phyloP scores from a whole-genome alignment of 2,888 invertebrate genomes.

The Ceratothoa steindachneri region DNA sequence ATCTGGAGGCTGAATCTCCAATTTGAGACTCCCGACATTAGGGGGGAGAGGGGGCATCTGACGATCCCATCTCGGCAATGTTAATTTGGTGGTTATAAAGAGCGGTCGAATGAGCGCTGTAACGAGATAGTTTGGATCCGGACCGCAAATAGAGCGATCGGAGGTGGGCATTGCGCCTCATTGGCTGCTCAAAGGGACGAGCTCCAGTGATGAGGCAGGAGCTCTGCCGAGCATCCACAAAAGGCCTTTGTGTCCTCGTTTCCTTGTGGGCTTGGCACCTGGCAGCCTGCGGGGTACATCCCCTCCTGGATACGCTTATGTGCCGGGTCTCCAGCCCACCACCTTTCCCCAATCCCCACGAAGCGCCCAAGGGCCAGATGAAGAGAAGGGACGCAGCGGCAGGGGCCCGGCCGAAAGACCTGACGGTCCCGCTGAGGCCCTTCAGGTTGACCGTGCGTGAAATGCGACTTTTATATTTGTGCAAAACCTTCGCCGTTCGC shows the following conservation, averaged over 20 bases:
- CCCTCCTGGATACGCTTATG: not conserved
- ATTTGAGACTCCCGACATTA: too few relatives aligned
- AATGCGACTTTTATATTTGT: constrained; percentile 12
- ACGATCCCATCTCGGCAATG: not conserved
- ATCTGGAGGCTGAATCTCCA: too few relatives aligned
- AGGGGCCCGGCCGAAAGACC: not conserved
- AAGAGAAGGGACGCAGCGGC: not conserved
- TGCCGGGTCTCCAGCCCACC: too few relatives aligned
- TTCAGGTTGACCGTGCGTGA: not conserved
- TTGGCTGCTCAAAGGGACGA: constrained; percentile 5
- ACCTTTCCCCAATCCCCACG: too few relatives aligned
- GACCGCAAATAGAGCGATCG: not conserved
- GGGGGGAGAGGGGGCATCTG: too few relatives aligned
- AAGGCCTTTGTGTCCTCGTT: not conserved
- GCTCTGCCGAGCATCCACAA: not conserved
- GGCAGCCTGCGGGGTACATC: constrained; percentile 9
- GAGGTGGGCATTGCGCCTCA: not conserved
- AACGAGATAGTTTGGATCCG: not conserved
- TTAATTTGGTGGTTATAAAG: not conserved
- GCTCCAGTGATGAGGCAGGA: not conserved
- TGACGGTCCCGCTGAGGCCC: not conserved
- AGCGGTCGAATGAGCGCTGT: not conserved
- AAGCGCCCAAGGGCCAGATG: not conserved
- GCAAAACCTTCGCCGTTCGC: not conserved
- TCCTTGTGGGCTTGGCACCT: constrained; percentile 7